Percentiles rank a stretch among this genome's conserved stretches.
These are phyloP conservation scores for Amyelois transitella DNA, from an alignment of 1,140 invertebrate genomes.

Conservation along the genomic window DNA sequence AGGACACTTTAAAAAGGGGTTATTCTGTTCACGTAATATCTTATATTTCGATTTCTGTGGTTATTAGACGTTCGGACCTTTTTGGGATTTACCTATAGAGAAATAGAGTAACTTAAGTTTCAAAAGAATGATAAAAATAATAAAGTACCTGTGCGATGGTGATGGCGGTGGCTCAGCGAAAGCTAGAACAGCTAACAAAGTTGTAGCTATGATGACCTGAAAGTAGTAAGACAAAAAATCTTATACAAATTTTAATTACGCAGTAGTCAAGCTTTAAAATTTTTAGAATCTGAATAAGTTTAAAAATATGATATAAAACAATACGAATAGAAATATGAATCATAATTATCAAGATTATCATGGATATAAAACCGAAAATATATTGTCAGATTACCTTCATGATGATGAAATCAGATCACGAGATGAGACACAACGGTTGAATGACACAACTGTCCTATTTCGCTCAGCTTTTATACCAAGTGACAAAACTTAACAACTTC, in stretches of 20 bases:
- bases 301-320: too few relatives aligned
- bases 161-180: constrained; percentile 44
- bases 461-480: constrained; percentile 34
- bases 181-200: constrained; percentile 20
- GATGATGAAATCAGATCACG: background rate
- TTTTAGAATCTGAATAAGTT: too few relatives aligned
- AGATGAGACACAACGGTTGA: background rate
- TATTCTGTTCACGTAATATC: too few relatives aligned
- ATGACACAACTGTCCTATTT: constrained; percentile 10
- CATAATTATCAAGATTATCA: too few relatives aligned
- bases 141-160: constrained; percentile 47
- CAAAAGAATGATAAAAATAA: background rate
- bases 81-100: too few relatives aligned
- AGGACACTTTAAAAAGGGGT: too few relatives aligned
- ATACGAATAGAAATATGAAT: too few relatives aligned
- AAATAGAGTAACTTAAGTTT: too few relatives aligned
- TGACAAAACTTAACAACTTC: background rate
- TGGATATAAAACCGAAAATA: too few relatives aligned
- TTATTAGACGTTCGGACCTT: too few relatives aligned
- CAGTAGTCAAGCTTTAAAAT: too few relatives aligned
- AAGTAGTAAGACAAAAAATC: constrained; percentile 12
- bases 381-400: constrained; percentile 12
- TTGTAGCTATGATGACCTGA: constrained; percentile 28
- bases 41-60: too few relatives aligned
- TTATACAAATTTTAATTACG: background rate